Evolutionary conservation across 2,888 invertebrate species (phyloP).

Genomic region (Periphyllus acericola): DNA sequence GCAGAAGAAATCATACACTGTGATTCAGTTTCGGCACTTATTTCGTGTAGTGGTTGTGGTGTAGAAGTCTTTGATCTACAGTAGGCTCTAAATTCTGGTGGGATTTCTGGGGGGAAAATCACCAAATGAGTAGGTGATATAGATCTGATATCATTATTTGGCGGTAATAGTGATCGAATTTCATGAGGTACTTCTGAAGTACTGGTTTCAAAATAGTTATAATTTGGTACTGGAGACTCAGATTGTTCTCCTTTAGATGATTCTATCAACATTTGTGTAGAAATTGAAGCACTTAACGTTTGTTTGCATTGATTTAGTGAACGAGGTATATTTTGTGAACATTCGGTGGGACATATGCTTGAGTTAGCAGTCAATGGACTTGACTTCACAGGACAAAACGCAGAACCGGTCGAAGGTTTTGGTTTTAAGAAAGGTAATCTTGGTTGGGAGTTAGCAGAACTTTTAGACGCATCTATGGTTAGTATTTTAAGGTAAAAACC

Average conservation of each 20-base stretch:
- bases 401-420: constrained; percentile 60
- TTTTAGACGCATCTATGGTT: constrained; percentile 52
- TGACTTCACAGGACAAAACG: constrained; percentile 58
- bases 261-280: constrained; percentile 45
- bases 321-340: constrained; percentile 64
- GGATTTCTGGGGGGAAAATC: constrained; percentile 65
- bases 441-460: constrained; percentile 48
- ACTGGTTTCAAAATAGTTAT: constrained; percentile 16
- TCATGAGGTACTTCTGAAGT: constrained; percentile 63
- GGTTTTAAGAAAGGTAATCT: constrained; percentile 62
- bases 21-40: background rate
- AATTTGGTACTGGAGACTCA: constrained; percentile 43
- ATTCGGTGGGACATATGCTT: constrained; percentile 64
- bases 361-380: background rate
- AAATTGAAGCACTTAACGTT: constrained; percentile 27
- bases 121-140: constrained; percentile 64
- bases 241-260: background rate
- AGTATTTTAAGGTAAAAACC: constrained; percentile 56
- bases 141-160: constrained; percentile 64
- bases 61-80: constrained; percentile 64
- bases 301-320: constrained; percentile 54
- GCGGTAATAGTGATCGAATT: constrained; percentile 64
- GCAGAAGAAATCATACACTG: background rate
- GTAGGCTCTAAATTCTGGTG: constrained; percentile 61
- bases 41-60: constrained; percentile 61